Evolutionary conservation across 2,113 vertebrate genomes (phyloP), one percentile per base, ranked within the genome.

Genomic region (Burhinus bistriatus): DNA sequence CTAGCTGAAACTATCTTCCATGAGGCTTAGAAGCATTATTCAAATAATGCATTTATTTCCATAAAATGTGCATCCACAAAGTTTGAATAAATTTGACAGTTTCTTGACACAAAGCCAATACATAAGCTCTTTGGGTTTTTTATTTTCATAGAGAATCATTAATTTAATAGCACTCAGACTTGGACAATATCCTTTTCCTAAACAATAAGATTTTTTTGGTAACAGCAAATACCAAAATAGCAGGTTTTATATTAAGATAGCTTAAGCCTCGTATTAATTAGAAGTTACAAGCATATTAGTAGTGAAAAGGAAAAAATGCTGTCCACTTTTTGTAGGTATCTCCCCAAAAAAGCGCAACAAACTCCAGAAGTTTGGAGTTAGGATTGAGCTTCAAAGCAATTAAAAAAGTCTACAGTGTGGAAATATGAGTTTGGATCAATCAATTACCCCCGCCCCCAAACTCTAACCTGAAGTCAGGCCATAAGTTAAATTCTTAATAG

Each of bases 401-500:
- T 86, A 0, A 10, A 81, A 44, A 73, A 17, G 3, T 36, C 22
- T 61, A 42, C 23, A 16, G 6, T 70, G 40, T 66, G 42, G 11
- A 94, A 84, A 89, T 32, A 36, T 4, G 6, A 57, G 3, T 64
- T 89, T 9, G 10, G 61, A 78, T 36, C 26, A 45, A 47, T 20
- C 11, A 58, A 1, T 55, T 61, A 11, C 9, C 12, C 7, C 9
- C 11, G 4, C 13, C 3, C 3, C 4, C 1, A 45, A n/a, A 49
- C 9, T 70, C 30, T 77, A 52, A 13, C 17, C 25, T 71, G 61
- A 65, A 91, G 12, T 77, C 49, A 91, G 64, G 81, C 20, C 26
- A 14, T n/a, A 83, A 68, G 4, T 65, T 79, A 76, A 69, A 9
- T 79, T 64, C 32, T 29, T 79, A n/a, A 51, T 21, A 75, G 16